Evolutionary conservation across 2,113 vertebrate genomes (phyloP).

Genomic region (Eira barbara): DNA sequence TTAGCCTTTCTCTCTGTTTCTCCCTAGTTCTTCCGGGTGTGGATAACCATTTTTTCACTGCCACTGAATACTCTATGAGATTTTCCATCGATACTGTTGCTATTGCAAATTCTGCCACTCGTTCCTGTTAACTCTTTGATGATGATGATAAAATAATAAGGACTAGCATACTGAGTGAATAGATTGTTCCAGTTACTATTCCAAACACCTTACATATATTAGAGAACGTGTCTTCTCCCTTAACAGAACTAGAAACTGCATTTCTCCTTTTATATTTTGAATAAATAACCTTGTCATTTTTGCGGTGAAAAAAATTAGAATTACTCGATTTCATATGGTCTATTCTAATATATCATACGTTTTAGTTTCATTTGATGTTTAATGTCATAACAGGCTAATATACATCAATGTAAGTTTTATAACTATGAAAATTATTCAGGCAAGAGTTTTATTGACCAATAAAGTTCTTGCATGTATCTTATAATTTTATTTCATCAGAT

Average conservation of each 20-base stretch:
- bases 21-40: neutral
- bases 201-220: neutral
- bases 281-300: neutral
- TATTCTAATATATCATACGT: neutral
- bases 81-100: neutral
- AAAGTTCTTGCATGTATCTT: neutral
- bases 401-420: neutral
- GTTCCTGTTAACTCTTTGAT: neutral
- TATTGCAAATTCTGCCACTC: neutral
- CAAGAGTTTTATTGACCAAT: neutral
- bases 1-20: neutral
- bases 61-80: neutral
- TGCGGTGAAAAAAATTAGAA: neutral
- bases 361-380: slow-evolving; percentile 34
- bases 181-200: neutral
- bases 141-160: neutral
- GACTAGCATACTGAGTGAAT: neutral
- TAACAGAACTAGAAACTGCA: neutral
- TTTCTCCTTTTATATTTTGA: neutral
- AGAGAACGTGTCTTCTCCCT: neutral
- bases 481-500: neutral
- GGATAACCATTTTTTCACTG: neutral
- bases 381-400: neutral
- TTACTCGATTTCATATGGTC: neutral
- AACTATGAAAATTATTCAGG: neutral